Conservation (phyloP, 1,140 invertebrate genomes). For the Drosophila teissieri region DNA sequence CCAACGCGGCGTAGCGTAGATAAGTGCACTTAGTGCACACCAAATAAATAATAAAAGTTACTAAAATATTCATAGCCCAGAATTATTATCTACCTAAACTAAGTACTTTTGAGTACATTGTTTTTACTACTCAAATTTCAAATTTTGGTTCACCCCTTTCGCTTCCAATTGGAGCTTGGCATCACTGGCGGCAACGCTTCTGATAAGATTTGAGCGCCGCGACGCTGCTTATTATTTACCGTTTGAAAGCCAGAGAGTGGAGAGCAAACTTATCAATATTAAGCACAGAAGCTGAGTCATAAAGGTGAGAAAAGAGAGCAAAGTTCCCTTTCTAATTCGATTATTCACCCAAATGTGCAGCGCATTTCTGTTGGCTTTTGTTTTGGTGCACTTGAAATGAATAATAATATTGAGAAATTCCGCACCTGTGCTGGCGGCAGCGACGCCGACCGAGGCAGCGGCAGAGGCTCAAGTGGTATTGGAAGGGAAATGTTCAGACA, state of each 20-base stretch:
- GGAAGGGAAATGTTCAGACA: slow-evolving; percentile 6
- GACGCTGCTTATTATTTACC: slow-evolving; percentile 41
- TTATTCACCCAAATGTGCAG: slow-evolving; percentile 62
- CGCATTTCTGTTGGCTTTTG: slow-evolving; percentile 31
- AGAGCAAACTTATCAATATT: slow-evolving; percentile 29
- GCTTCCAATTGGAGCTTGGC: slow-evolving; percentile 17
- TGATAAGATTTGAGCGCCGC: slow-evolving; percentile 32
- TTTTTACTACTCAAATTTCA: not conserved
- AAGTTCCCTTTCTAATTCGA: slow-evolving; percentile 43
- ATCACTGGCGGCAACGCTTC: slow-evolving; percentile 14
- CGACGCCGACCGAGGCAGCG: slow-evolving; percentile 12
- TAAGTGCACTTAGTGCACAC: slow-evolving; percentile 46
- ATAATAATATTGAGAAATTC: slow-evolving; percentile 1
- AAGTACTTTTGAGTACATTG: not conserved
- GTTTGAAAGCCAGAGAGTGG: slow-evolving; percentile 13
- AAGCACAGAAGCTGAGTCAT: slow-evolving; percentile 56
- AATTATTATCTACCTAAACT: not conserved
- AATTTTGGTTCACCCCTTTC: not conserved
- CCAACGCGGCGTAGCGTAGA: slow-evolving; percentile 64
- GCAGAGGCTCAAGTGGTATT: slow-evolving; percentile 60
- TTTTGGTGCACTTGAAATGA: slow-evolving; percentile 15
- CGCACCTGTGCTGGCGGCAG: slow-evolving; percentile 38
- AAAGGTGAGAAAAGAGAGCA: slow-evolving; percentile 39
- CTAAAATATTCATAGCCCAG: no score
- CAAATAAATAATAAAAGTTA: not conserved